Evolutionary conservation across 1,140 invertebrate species (phyloP), one percentile per base, ranked within the genome.

Genomic region (Drosophila bipectinata): DNA sequence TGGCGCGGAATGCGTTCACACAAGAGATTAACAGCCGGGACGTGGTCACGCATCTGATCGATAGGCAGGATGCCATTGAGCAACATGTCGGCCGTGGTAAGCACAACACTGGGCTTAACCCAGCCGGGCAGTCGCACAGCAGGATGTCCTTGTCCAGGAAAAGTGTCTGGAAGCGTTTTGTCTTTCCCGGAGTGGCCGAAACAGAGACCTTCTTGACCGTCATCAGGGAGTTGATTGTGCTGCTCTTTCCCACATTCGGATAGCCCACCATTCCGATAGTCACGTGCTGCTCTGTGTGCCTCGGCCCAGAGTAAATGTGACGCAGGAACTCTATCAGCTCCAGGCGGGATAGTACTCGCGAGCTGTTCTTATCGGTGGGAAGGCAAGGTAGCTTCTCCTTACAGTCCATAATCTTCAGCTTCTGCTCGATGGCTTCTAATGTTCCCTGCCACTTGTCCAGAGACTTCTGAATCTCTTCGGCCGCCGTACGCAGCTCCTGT

Each of bases 221-320:
- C 90, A 99, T 93, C 44, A 99, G 92, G 4, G 97, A 94, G 94
- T 99, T 99, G 37, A 99, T 99, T 3, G 98, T 99, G 48, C 98
- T 99, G 93, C 98, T 99, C 93, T 99, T 99, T 12, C 99, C 99
- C 34, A 99, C 99, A 94, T 99, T 99, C 1, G 99, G 99, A 93
- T 99, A 99, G 0, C 99, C 99, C 76, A 99, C 98, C 92, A 99
- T 94, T 44, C 98, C 98, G 72, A 99, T 94, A 34, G 97, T 98
- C 1, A 95, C 94, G 10, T 95, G 87, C 44, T 92, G 93, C 45
- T 93, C 91, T 2, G 92, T 94, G 71, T 94, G 66, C 5, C 85
- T 53, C 68, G 94, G 95, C 4, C 92, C 93, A 64, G 77, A 92
- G 79, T 95, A 94, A 37, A 97, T 92, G 15, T 90, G 93, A 79